Evolutionary conservation across 1,140 invertebrate genomes (phyloP).

Genomic region (Pogonognathellus flavescens): DNA sequence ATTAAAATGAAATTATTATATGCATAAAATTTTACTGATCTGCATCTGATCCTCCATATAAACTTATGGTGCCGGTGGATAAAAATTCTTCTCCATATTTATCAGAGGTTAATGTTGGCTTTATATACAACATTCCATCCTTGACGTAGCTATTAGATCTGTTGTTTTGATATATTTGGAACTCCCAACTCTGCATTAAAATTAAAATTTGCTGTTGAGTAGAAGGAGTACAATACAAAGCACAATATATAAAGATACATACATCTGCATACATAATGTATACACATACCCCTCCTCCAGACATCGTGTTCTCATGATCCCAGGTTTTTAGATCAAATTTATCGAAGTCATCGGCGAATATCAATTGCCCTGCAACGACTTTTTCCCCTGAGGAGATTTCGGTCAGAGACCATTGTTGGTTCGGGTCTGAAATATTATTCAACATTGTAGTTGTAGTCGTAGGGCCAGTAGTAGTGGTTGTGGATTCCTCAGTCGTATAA

Average conservation of each 20-base stretch:
- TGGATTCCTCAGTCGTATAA: no score
- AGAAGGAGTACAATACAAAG: no score
- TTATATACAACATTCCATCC: slow-evolving; percentile 71
- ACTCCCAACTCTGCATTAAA: slow-evolving; percentile 61
- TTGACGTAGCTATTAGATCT: slow-evolving; percentile 62
- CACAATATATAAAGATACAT: no score
- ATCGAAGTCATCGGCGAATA: slow-evolving; percentile 57
- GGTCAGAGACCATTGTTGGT: slow-evolving; percentile 1
- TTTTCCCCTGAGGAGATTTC: neutral
- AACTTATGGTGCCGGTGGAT: slow-evolving; percentile 11
- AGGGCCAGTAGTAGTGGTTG: neutral
- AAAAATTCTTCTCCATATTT: slow-evolving; percentile 69
- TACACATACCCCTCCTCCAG: slow-evolving; percentile 51
- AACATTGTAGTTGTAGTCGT: neutral
- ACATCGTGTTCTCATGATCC: slow-evolving; percentile 55
- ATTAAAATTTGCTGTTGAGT: no score
- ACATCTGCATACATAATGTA: no score
- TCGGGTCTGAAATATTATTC: slow-evolving; percentile 1
- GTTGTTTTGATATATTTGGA: slow-evolving; percentile 60
- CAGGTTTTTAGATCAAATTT: slow-evolving; percentile 44
- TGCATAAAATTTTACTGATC: slow-evolving; percentile 69
- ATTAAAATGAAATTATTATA: no score
- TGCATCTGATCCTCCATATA: slow-evolving; percentile 21
- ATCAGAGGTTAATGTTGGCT: slow-evolving; percentile 70
- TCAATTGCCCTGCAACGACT: slow-evolving; percentile 41